Base-by-base conservation (phyloP, 2,888 invertebrate genomes). In the Dione juno region DNA sequence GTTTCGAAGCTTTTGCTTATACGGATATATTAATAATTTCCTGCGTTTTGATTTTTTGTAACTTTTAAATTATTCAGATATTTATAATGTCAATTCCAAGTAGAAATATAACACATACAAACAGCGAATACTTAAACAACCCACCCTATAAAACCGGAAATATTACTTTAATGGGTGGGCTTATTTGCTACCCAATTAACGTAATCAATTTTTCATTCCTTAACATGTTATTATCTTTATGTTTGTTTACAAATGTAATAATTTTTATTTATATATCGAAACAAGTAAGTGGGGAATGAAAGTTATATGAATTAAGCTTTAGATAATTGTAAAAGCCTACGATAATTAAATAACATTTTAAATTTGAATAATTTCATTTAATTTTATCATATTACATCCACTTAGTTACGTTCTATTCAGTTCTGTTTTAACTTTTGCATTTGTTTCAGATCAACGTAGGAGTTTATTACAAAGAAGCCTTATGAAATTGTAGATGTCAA, bases 401-500 rank as follows among this genome's bases (percentile, higher is more conserved):
- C n/a, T n/a, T n/a, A n/a, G n/a, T n/a, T n/a, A n/a, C n/a, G n/a
- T 52, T 21, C 21, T 35, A 54, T 9, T 10, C 1, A 10, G 28
- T 35, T 28, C 14, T 14, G 16, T 9, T n/a, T 48, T 48, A 3
- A 5, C 1, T 50, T 35, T 35, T 1, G 19, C 2, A 41, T 54
- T 53, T 74, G 61, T 74, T 74, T 40, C 92, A 93, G 92, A 91
- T 92, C 89, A 91, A 90, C 88, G 91, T 92, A 92, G 93, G 92
- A 93, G 93, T 92, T 92, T 92, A 92, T 90, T 86, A 89, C 82
- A 86, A 92, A 92, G 91, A 90, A 93, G 93, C 93, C 93, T 93
- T 93, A 93, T 92, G 84, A 92, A 83, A 88, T 84, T 82, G 89
- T 92, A 92, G 91, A 83, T 85, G 87, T 88, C 86, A 83, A 84